Percentiles rank a stretch among this genome's conserved stretches.
These are phyloP conservation scores for Synergus gifuensis DNA, from an alignment of 2,888 invertebrate genomes.

Conservation along the genomic window DNA sequence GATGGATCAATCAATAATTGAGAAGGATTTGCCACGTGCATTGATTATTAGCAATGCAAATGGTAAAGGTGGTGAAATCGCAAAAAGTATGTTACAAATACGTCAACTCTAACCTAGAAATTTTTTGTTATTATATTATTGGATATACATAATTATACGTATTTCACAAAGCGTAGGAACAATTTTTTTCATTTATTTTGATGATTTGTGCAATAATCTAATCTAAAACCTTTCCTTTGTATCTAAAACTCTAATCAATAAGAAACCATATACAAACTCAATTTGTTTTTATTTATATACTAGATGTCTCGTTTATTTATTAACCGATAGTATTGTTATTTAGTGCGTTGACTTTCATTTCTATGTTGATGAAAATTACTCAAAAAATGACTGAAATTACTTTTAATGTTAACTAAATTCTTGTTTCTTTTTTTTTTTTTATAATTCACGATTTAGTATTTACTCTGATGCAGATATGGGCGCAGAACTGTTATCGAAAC, in stretches of 20 bases:
- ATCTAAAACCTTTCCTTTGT: neutral
- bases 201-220: neutral
- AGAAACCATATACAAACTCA: neutral
- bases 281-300: too few species aligned
- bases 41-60: slow-evolving; percentile 66
- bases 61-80: slow-evolving; percentile 68
- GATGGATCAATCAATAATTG: slow-evolving; percentile 26
- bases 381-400: too few species aligned
- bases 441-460: slow-evolving; percentile 21
- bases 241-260: neutral
- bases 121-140: slow-evolving; percentile 18
- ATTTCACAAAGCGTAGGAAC: neutral
- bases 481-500: slow-evolving; percentile 66
- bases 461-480: slow-evolving; percentile 63
- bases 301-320: too few species aligned
- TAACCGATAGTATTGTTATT: too few species aligned
- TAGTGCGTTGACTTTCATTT: too few species aligned
- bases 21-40: slow-evolving; percentile 67
- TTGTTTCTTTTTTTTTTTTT: neutral
- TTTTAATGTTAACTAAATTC: too few species aligned
- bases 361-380: too few species aligned
- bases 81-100: slow-evolving; percentile 65
- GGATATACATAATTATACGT: neutral
- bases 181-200: neutral
- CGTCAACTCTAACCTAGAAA: slow-evolving; percentile 36